Evolutionary conservation across 2,113 vertebrate genomes (phyloP).

Genomic region (Noturus placidus): DNA sequence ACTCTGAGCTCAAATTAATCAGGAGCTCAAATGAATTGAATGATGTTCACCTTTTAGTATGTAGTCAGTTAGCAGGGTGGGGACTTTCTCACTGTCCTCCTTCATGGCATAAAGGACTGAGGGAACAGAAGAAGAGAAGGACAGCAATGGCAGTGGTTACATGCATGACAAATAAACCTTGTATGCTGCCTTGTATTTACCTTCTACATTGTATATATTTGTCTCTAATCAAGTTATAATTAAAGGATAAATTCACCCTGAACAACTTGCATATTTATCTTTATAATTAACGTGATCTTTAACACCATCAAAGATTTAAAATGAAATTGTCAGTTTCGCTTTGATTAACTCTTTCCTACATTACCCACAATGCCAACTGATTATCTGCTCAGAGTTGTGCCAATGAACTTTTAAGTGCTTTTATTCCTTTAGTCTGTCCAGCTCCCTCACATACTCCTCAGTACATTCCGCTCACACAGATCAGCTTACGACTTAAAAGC

Average conservation of each 20-base stretch:
- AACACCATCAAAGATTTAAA: too few species aligned
- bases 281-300: background rate
- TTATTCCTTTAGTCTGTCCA: background rate
- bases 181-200: background rate
- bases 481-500: background rate
- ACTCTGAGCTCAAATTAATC: background rate
- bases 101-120: conserved; percentile 97
- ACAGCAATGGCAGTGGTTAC: background rate
- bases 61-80: conserved; percentile 96
- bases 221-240: background rate
- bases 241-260: background rate
- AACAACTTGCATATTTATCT: background rate
- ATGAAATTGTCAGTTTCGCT: background rate
- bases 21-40: background rate
- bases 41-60: conserved; percentile 91
- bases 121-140: background rate
- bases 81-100: conserved; percentile 98
- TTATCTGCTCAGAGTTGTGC: background rate
- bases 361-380: background rate
- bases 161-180: background rate
- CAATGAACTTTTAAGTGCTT: background rate
- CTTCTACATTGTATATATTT: background rate
- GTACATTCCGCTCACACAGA: background rate
- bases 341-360: background rate
- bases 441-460: background rate